These are phyloP conservation scores for Azorinus chamasolen DNA, from an alignment of 2,888 invertebrate species.

Conservation along the genomic window DNA sequence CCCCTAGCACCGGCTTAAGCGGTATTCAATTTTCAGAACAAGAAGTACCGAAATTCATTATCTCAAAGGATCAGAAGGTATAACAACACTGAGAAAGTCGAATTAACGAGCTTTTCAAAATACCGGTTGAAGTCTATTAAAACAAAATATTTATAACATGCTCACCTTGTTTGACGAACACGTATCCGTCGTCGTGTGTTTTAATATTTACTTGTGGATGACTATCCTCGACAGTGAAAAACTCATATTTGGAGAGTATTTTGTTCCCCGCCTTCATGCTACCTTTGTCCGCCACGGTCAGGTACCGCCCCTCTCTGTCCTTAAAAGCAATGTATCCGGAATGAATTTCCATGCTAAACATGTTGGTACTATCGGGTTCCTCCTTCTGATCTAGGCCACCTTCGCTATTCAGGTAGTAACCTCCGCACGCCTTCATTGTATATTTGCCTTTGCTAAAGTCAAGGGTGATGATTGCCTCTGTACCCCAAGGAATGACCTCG, in stretches of 20 bases:
- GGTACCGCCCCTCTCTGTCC: slow-evolving; percentile 94
- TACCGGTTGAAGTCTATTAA: no score
- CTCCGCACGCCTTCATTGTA: slow-evolving; percentile 98
- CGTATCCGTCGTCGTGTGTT: slow-evolving; percentile 96
- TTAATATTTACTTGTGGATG: slow-evolving; percentile 98
- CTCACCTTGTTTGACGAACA: slow-evolving; percentile 98
- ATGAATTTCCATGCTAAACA: slow-evolving; percentile 97
- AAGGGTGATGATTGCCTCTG: slow-evolving; percentile 97
- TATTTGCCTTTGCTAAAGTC: slow-evolving; percentile 98
- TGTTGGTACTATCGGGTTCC: slow-evolving; percentile 89
- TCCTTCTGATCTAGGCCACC: slow-evolving; percentile 84
- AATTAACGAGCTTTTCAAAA: no score
- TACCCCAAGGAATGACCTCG: slow-evolving; percentile 99
- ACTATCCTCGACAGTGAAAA: slow-evolving; percentile 98
- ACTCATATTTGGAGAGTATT: slow-evolving; percentile 92
- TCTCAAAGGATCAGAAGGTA: no score
- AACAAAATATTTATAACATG: no score
- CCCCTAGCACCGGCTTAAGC: no score
- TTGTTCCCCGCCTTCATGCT: slow-evolving; percentile 98
- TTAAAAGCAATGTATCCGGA: slow-evolving; percentile 92
- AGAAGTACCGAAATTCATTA: no score
- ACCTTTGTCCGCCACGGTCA: slow-evolving; percentile 98
- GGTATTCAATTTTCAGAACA: no score
- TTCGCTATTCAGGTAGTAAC: slow-evolving; percentile 89
- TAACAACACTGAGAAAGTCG: no score